Conservation (phyloP, 2,113 vertebrate species). For the Neogale vison region DNA sequence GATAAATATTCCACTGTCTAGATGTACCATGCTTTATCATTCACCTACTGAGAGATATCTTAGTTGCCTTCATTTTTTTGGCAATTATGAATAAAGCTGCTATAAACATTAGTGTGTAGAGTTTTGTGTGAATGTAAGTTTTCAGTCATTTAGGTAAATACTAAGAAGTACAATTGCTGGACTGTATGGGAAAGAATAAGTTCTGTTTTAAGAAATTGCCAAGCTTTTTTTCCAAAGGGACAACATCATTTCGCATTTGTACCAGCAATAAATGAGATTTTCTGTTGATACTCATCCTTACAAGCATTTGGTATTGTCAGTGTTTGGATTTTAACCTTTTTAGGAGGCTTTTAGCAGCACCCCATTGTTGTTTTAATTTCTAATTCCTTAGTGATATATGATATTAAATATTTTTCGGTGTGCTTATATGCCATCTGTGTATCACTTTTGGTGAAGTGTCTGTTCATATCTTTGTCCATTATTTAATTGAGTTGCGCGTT, state of each 20-base stretch:
- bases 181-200: neutral
- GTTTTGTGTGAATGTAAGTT: neutral
- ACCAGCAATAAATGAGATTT: no score
- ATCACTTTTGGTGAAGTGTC: neutral
- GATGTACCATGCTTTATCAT: neutral
- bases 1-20: neutral
- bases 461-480: neutral
- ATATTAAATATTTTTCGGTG: neutral
- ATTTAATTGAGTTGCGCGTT: neutral
- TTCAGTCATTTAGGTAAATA: neutral
- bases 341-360: neutral
- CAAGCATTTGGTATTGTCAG: no score
- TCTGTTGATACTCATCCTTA: no score
- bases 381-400: neutral
- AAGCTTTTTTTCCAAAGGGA: neutral
- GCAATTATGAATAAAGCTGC: no score
- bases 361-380: neutral
- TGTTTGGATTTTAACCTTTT: no score
- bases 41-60: neutral
- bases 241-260: neutral
- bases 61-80: neutral
- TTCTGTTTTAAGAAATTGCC: neutral
- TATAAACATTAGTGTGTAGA: no score
- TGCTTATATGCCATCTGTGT: neutral
- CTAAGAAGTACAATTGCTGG: neutral